A percentile compares a stretch with the other conserved stretches of the same genome.
These are phyloP conservation scores for Seriola rivoliana DNA, from an alignment of 2,113 vertebrate genomes.

Conservation along the genomic window DNA sequence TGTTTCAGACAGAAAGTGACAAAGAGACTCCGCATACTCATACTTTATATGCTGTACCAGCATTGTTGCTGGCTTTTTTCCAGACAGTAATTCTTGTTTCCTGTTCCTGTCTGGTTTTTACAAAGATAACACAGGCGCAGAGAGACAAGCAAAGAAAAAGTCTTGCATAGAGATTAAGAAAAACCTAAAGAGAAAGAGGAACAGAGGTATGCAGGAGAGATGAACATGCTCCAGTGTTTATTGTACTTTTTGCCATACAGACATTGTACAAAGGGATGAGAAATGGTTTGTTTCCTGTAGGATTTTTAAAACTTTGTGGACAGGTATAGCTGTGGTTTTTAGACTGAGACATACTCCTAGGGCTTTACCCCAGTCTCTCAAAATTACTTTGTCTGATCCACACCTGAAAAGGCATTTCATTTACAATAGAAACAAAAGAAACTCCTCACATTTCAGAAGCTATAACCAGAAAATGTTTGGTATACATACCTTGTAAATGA, in stretches of 20 bases:
- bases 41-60: neutral
- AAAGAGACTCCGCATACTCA: neutral
- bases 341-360: neutral
- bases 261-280: neutral
- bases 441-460: neutral
- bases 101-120: neutral
- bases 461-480: neutral
- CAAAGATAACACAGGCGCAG: slow-evolving; percentile 1
- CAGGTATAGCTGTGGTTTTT: neutral
- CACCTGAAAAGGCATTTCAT: neutral
- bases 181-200: neutral
- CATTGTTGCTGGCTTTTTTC: slow-evolving; percentile 14
- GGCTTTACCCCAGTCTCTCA: neutral
- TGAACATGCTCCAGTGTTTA: neutral
- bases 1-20: neutral
- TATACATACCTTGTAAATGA: neutral
- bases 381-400: neutral
- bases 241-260: neutral
- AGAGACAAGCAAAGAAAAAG: neutral
- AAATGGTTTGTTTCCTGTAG: too few relatives aligned
- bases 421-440: neutral
- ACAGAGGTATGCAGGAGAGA: neutral
- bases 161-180: neutral
- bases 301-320: neutral
- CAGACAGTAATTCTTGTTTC: slow-evolving; percentile 12